Evolutionary conservation across 2,113 vertebrate genomes (phyloP).

Genomic region (Erinaceus europaeus): DNA sequence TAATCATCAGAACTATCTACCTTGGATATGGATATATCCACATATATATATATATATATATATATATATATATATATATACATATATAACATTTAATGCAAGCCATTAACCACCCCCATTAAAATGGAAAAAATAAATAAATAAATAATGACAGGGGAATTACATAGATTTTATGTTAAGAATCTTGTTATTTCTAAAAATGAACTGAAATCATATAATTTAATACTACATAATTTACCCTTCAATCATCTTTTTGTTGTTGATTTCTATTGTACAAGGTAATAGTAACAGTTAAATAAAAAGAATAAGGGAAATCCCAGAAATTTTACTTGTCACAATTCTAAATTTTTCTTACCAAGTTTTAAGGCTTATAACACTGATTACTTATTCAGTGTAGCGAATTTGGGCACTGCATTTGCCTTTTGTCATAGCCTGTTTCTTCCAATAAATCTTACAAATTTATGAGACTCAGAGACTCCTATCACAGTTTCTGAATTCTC

Average conservation of each 20-base stretch:
- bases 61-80: no score
- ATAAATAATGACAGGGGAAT: background rate
- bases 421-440: background rate
- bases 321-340: background rate
- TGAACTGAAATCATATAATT: background rate
- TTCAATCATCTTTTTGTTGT: background rate
- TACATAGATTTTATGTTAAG: background rate
- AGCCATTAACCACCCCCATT: no score
- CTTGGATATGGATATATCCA: no score
- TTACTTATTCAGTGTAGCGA: background rate
- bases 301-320: background rate
- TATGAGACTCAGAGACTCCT: background rate
- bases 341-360: background rate
- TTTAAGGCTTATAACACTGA: background rate
- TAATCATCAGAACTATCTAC: no score
- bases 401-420: background rate
- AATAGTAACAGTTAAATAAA: background rate
- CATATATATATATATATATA: no score
- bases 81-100: no score
- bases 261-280: background rate
- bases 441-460: background rate
- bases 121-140: no score
- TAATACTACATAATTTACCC: background rate
- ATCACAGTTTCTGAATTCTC: background rate
- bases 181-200: constrained; percentile 20